Conservation (phyloP, 2,113 vertebrate species). For the Odontophorus gujanensis region DNA sequence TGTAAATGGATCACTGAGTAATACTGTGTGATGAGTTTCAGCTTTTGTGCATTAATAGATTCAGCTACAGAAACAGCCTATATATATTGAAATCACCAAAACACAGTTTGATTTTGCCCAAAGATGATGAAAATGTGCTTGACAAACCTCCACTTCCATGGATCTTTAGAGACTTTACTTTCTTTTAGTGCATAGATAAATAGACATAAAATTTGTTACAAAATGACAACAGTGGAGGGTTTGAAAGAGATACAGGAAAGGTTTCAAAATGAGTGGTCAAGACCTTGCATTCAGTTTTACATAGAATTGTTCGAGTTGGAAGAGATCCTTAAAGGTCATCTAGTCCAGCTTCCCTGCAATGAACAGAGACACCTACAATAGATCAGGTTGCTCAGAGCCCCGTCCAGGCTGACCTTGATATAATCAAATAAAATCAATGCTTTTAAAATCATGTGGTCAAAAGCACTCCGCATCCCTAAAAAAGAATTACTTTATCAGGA, state of each 20-base stretch:
- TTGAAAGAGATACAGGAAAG: background rate
- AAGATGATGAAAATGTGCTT: background rate
- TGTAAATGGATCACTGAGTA: background rate
- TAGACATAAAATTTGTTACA: background rate
- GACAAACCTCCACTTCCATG: no score
- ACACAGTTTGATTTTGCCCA: background rate
- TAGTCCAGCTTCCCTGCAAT: no score
- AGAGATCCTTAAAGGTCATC: no score
- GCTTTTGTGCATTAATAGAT: background rate
- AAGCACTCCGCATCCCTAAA: rapidly evolving
- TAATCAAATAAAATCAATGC: background rate
- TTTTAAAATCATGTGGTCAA: background rate
- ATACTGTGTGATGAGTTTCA: background rate
- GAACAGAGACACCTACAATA: no score
- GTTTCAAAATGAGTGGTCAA: background rate
- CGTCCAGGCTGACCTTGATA: no score
- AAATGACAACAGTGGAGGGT: background rate
- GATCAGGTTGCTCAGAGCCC: no score
- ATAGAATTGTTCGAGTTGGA: no score
- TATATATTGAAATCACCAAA: background rate
- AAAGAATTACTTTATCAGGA: background rate
- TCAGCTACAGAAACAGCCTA: background rate
- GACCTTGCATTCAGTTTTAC: background rate
- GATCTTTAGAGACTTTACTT: background rate
- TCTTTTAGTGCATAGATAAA: background rate